These are phyloP conservation scores for Ectemnius continuus DNA, from an alignment of 2,888 invertebrate genomes.

Conservation along the genomic window DNA sequence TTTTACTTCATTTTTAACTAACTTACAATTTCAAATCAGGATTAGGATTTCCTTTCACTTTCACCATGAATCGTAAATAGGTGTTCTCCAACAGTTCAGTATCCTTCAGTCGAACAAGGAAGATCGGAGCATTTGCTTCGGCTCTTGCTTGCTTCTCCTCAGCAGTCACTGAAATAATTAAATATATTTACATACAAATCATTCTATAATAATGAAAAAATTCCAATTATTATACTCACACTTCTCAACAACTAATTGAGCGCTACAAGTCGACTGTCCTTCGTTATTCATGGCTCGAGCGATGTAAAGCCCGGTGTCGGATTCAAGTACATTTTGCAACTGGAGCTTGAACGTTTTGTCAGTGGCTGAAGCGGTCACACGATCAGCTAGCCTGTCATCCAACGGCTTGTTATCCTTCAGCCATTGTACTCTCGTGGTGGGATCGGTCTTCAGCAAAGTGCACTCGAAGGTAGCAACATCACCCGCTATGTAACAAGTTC, in stretches of 20 bases:
- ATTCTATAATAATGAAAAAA: slow-evolving; percentile 82
- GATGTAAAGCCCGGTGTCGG: slow-evolving; percentile 94
- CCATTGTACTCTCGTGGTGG: slow-evolving; percentile 85
- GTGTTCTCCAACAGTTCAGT: slow-evolving; percentile 93
- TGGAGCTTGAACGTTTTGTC: slow-evolving; percentile 85
- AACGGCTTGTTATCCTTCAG: slow-evolving; percentile 92
- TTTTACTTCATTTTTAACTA: neutral
- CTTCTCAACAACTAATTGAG: slow-evolving; percentile 91
- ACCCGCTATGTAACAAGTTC: slow-evolving; percentile 82
- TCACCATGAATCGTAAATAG: slow-evolving; percentile 92
- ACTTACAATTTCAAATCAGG: slow-evolving; percentile 95
- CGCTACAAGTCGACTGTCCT: slow-evolving; percentile 91
- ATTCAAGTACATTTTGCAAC: slow-evolving; percentile 85
- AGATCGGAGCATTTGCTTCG: slow-evolving; percentile 88
- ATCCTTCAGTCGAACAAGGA: slow-evolving; percentile 91
- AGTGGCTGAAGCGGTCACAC: slow-evolving; percentile 83
- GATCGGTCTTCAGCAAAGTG: slow-evolving; percentile 82
- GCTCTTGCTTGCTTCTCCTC: slow-evolving; percentile 86
- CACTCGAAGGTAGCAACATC: slow-evolving; percentile 91
- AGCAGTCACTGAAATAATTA: slow-evolving; percentile 81
- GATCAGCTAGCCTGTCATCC: slow-evolving; percentile 86
- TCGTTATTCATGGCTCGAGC: slow-evolving; percentile 90
- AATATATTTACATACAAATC: slow-evolving; percentile 70
- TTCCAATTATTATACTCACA: slow-evolving; percentile 69
- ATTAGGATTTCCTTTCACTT: slow-evolving; percentile 91